phyloP scores from a whole-genome alignment of 2,888 invertebrate species.

The Neoaliturus tenellus region DNA sequence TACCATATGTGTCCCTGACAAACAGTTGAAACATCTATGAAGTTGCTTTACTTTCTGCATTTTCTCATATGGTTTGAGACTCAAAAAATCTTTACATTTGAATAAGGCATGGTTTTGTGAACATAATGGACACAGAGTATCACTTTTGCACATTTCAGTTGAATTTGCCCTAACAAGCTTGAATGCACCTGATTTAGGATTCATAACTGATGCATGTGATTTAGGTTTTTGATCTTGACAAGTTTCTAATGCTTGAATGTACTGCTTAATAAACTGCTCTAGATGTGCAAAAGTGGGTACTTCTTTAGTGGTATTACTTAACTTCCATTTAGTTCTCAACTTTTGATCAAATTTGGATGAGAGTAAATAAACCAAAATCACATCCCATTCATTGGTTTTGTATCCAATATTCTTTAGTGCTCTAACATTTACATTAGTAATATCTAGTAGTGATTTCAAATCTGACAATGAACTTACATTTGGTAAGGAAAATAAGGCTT shows the following conservation, averaged over 20 bases:
- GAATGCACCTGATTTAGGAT: not conserved
- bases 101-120: not conserved
- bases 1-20: not conserved
- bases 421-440: not conserved
- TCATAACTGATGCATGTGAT: too few species aligned
- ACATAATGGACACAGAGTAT: not conserved
- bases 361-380: not conserved
- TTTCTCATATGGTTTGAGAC: not conserved
- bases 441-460: not conserved
- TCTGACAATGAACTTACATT: not conserved
- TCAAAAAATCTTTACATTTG: not conserved
- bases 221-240: conserved; percentile 2
- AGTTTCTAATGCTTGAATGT: conserved; percentile 33
- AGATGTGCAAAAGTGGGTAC: not conserved
- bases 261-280: not conserved
- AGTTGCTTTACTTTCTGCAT: not conserved
- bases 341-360: not conserved
- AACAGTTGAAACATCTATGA: not conserved
- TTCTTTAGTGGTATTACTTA: conserved; percentile 19
- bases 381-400: not conserved
- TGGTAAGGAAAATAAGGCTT: not conserved
- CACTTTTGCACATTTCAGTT: not conserved
- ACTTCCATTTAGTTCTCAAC: not conserved
- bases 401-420: not conserved
- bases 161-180: conserved; percentile 6